Evolutionary conservation across 2,797 vertebrate species (phyloP), one percentile per base, ranked within the genome.

Genomic region (Pelodytes ibericus): DNA sequence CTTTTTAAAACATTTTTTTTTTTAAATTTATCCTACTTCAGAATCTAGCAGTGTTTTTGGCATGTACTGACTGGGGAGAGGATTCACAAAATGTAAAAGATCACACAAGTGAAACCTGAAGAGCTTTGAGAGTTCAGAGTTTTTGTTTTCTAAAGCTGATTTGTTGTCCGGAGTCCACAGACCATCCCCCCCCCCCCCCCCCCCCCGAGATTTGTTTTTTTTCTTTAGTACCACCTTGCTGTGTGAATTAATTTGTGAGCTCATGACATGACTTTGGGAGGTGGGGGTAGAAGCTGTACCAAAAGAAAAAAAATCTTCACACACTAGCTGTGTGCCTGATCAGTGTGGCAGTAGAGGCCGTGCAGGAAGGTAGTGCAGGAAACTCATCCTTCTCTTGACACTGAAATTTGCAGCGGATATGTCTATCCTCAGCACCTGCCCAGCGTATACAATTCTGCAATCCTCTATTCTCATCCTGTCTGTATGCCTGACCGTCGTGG

Each of bases 161-260:
- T 53, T 20, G 49, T 20, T 53, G 49, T 6, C n/a, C 4, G 22
- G 4, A 49, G 59, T 30, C 61, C 59, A 31, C 4, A 30, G 70
- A 30, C 51, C 57, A 39, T 60, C 18, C 72, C 15, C 31, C 63
- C 56, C 36, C 26, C 26, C 29, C 26, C 29, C 11, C 6, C 22
- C 18, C 18, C n/a, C n/a, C n/a, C n/a, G n/a, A n/a, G n/a, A n/a
- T n/a, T n/a, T n/a, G n/a, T 26, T 57, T 9, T 1, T 1, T 1
- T 1, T 57, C n/a, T 30, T 16, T 22, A 51, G 41, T 39, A 68
- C 73, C 73, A 75, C 73, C 73, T 75, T 53, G 63, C 58, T 6
- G 26, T 15, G 73, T 27, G 64, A 51, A 22, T 11, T n/a, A 51
- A 22, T 11, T n/a, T 51, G 44, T 15, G 31, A 33, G 7, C 53